Evolutionary conservation across 2,113 vertebrate genomes (phyloP).

Genomic region (Poeciliopsis turrubarensis): DNA sequence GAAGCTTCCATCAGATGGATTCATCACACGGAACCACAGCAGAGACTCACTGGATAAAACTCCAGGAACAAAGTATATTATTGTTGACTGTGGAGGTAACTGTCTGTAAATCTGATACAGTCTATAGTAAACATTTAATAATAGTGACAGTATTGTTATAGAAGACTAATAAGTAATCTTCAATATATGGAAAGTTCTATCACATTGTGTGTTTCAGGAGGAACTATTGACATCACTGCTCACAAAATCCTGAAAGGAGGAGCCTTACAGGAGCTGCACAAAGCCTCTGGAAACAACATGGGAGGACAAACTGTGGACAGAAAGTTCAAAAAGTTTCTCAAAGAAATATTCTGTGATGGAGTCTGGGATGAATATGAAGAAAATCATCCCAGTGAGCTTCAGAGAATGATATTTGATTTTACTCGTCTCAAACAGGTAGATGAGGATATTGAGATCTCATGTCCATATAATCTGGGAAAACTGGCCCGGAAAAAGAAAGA

Average conservation of each 20-base stretch:
- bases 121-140: no score
- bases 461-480: background rate
- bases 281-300: constrained; percentile 56
- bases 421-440: constrained; percentile 1
- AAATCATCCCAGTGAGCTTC: constrained; percentile 16
- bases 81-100: background rate
- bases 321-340: constrained; percentile 47
- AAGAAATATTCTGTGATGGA: constrained; percentile 42
- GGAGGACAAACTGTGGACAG: no score
- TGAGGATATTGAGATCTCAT: constrained; percentile 1
- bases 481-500: constrained; percentile 2
- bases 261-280: constrained; percentile 62
- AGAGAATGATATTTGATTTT: constrained; percentile 39
- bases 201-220: constrained; percentile 33
- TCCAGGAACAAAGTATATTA: background rate
- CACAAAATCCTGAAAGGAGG: constrained; percentile 56
- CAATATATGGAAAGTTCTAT: background rate
- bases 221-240: constrained; percentile 62
- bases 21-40: background rate
- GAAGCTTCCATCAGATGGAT: background rate
- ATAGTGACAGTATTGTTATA: no score
- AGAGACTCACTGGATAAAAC: constrained; percentile 20
- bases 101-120: background rate
- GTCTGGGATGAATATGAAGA: constrained; percentile 29
- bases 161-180: background rate